Conservation (phyloP, 1,140 invertebrate species). For the Trichogramma pretiosum region DNA sequence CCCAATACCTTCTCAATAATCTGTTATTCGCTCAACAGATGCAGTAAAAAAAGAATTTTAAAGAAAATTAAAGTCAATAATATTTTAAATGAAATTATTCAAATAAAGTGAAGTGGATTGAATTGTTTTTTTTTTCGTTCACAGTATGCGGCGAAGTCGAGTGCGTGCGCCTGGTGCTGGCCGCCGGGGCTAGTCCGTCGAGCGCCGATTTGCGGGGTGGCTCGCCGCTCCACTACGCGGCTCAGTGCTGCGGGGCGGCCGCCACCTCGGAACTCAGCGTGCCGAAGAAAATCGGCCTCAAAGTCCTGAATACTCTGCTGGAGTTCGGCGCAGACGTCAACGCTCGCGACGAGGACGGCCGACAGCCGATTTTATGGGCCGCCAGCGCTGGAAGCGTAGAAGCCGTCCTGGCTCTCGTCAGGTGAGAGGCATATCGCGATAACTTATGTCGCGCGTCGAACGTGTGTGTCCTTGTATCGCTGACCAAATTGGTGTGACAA, state of each 20-base stretch:
- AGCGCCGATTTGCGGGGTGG: conserved; percentile 89
- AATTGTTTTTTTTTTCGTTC: conserved; percentile 10
- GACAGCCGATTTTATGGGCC: conserved; percentile 92
- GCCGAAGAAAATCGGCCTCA: conserved; percentile 55
- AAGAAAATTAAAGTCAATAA: neutral
- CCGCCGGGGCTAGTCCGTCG: conserved; percentile 72
- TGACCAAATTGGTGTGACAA: too few species aligned
- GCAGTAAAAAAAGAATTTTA: neutral
- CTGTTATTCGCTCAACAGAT: too few species aligned
- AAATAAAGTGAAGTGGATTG: too few species aligned
- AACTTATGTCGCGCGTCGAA: neutral
- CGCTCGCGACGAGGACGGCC: conserved; percentile 79
- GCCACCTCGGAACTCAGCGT: conserved; percentile 54
- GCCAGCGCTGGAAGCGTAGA: conserved; percentile 90
- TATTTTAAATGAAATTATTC: neutral
- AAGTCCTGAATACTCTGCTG: conserved; percentile 77
- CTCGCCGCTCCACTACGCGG: conserved; percentile 92
- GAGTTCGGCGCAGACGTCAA: conserved; percentile 71
- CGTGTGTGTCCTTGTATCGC: too few species aligned
- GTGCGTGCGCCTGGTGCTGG: conserved; percentile 73
- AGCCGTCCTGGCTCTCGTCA: conserved; percentile 76
- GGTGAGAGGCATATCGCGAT: conserved; percentile 52
- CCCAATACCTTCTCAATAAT: too few species aligned
- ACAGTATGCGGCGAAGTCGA: conserved; percentile 84
- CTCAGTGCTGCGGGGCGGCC: conserved; percentile 84